Base-by-base conservation (phyloP, 23 tunicate species). In the Corella eumyota region DNA sequence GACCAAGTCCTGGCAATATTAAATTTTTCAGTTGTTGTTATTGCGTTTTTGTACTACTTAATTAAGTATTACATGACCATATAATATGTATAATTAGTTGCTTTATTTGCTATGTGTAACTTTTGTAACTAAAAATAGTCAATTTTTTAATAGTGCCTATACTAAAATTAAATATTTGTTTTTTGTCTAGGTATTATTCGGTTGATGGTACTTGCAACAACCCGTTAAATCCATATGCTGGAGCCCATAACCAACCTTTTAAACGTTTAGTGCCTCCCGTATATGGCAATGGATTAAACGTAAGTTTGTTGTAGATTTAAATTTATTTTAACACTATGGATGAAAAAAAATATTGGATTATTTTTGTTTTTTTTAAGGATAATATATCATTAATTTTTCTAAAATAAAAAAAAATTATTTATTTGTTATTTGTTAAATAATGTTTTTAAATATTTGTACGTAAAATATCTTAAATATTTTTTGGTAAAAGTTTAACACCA, bases 121-220 rank as follows among this genome's bases (percentile, higher is more conserved):
- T n/a, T n/a, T n/a, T n/a, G n/a, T n/a, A n/a, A n/a, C n/a, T n/a
- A n/a, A n/a, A n/a, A n/a, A n/a, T n/a, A n/a, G n/a, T n/a, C n/a
- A n/a, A n/a, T n/a, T n/a, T n/a, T n/a, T n/a, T n/a, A n/a, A n/a
- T n/a, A n/a, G n/a, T n/a, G n/a, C n/a, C n/a, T n/a, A n/a, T n/a
- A n/a, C n/a, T n/a, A n/a, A n/a, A n/a, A n/a, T 36, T 62, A 22
- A 21, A 9, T 54, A n/a, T n/a, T n/a, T n/a, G n/a, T n/a, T n/a
- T n/a, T n/a, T n/a, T n/a, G n/a, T 50, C 24, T 34, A 82, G 92
- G 22, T 82, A 82, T 34, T 48, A 34, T 21, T 60, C 63, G 19
- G 33, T 59, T 9, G 92, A 82, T 48, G 92, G 92, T 1, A 50
- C 44, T 6, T 82, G 92, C 69, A 82, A 82, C 49, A 82, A 82